Evolutionary conservation across 1,140 invertebrate genomes (phyloP).

Genomic region (Copidosoma floridanum): DNA sequence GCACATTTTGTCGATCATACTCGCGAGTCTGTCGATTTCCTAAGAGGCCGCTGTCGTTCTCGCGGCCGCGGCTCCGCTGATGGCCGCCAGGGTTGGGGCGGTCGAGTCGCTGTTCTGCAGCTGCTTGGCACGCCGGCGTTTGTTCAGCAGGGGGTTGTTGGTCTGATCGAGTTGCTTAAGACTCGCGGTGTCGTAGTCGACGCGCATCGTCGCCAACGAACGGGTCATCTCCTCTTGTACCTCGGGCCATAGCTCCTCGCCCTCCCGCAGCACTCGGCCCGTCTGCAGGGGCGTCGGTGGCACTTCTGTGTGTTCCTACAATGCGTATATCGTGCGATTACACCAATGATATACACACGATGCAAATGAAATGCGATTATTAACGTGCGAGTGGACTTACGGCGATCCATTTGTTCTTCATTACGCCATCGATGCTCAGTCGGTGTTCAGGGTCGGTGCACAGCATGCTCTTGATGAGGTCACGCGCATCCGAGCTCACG

Average conservation of each 20-base stretch:
- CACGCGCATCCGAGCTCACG: conserved; percentile 92
- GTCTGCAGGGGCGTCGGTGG: conserved; percentile 93
- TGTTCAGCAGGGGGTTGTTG: conserved; percentile 88
- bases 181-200: conserved; percentile 82
- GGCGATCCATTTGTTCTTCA: conserved; percentile 86
- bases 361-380: no score
- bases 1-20: conserved; percentile 16
- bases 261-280: conserved; percentile 81
- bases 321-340: no score
- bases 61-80: background rate
- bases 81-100: conserved; percentile 34
- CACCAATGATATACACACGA: no score
- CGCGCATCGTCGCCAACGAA: conserved; percentile 93
- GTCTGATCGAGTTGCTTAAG: conserved; percentile 79
- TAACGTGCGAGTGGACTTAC: no score
- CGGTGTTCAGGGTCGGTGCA: conserved; percentile 89
- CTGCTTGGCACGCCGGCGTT: conserved; percentile 61
- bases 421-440: conserved; percentile 86
- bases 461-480: conserved; percentile 90
- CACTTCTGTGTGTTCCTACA: conserved; percentile 80
- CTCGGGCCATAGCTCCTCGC: conserved; percentile 90
- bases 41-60: conserved; percentile 13
- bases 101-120: conserved; percentile 23
- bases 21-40: conserved; percentile 21
- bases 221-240: conserved; percentile 98